Evolutionary conservation across 1,140 invertebrate species (phyloP).

Genomic region (Papilio aristodemus): DNA sequence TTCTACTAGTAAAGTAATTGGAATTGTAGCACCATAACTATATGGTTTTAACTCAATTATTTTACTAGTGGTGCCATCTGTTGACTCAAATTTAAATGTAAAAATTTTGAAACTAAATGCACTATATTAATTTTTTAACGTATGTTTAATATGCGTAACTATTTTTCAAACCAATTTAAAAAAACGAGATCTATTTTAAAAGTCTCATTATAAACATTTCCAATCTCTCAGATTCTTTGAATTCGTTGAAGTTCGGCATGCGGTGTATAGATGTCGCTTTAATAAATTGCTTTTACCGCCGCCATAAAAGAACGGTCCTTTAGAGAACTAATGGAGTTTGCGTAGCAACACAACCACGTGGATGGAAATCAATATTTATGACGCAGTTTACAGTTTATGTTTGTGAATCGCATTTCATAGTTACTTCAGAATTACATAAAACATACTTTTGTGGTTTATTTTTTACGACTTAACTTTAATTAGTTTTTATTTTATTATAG

Average conservation of each 20-base stretch:
- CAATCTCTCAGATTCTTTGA: too few species aligned
- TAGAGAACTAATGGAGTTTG: conserved; percentile 1
- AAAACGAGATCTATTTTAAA: too few species aligned
- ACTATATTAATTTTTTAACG: not conserved
- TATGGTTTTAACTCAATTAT: not conserved
- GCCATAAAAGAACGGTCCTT: not conserved
- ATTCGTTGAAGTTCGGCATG: conserved; percentile 20
- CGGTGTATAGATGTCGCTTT: conserved; percentile 35
- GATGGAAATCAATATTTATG: conserved; percentile 65
- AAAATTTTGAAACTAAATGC: not conserved
- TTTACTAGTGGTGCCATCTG: conserved; percentile 39
- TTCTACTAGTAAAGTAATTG: too few species aligned
- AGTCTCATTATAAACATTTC: too few species aligned
- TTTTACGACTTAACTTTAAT: not conserved
- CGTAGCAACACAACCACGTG: conserved; percentile 11
- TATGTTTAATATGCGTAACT: not conserved
- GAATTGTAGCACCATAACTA: too few species aligned
- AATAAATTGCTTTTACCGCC: conserved; percentile 22
- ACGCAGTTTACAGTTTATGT: conserved; percentile 71
- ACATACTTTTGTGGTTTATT: not conserved
- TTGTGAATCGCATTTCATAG: conserved; percentile 59
- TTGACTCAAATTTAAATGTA: not conserved
- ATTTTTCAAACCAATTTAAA: too few species aligned
- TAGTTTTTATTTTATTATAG: not conserved
- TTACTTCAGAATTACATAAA: not conserved